A percentile compares a stretch with the other conserved stretches of the same genome.
phyloP scores from a whole-genome alignment of 1,140 invertebrate species.

The Heterodera carotae region DNA sequence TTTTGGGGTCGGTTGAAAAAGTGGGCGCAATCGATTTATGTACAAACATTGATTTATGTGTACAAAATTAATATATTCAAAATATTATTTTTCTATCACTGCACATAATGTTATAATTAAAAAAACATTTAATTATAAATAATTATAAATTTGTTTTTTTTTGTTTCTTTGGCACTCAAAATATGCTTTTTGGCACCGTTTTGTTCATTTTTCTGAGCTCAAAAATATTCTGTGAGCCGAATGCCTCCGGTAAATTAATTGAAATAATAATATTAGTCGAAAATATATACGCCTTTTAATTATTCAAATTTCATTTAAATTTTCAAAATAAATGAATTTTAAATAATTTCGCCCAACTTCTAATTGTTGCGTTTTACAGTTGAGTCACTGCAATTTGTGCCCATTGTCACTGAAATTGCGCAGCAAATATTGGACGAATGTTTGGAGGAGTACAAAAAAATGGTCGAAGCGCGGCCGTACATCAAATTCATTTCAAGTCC shows the following conservation, averaged over 20 bases:
- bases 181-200: background rate
- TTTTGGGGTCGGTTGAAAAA: too few species aligned
- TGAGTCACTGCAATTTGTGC: background rate
- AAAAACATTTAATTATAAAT: too few species aligned
- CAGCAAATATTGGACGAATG: background rate
- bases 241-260: background rate
- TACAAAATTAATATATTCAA: background rate
- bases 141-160: too few species aligned
- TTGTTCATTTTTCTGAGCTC: background rate
- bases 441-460: background rate
- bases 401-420: background rate
- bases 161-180: background rate
- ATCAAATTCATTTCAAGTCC: background rate
- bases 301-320: too few species aligned
- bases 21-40: too few species aligned
- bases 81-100: too few species aligned
- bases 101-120: too few species aligned
- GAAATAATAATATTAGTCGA: too few species aligned
- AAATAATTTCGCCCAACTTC: background rate
- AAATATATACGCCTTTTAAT: too few species aligned
- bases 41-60: too few species aligned
- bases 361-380: too few species aligned
- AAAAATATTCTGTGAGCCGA: background rate
- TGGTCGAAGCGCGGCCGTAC: background rate
- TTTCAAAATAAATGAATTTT: background rate